Conservation (phyloP, 2,113 vertebrate species). For the Misgurnus anguillicaudatus region DNA sequence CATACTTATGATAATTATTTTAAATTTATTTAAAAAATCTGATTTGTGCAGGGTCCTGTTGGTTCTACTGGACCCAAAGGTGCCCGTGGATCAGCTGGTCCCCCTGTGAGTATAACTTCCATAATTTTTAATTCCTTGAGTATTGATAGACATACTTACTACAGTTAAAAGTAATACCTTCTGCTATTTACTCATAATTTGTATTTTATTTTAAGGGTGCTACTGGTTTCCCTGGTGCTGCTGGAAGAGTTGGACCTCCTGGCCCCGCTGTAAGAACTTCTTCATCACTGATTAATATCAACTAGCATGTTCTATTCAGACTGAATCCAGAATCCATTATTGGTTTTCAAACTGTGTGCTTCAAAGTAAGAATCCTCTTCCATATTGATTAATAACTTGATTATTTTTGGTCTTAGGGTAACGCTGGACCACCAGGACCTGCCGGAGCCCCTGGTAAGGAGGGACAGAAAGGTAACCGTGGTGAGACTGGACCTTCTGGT, state of each 20-base stretch:
- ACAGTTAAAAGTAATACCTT: background rate
- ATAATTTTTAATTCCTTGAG: too few species aligned
- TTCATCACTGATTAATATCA: conserved; percentile 4
- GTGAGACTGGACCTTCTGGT: conserved; percentile 91
- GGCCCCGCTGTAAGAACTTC: conserved; percentile 88
- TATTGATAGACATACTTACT: background rate
- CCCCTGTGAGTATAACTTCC: conserved; percentile 88
- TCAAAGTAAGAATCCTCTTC: background rate
- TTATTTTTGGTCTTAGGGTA: conserved; percentile 76
- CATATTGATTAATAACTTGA: background rate
- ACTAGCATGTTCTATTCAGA: background rate
- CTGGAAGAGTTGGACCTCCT: conserved; percentile 89
- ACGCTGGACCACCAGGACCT: conserved; percentile 86
- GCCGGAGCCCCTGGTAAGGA: conserved; percentile 89
- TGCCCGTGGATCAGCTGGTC: conserved; percentile 87
- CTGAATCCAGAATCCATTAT: background rate
- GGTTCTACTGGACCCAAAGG: conserved; percentile 94
- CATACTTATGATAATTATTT: too few species aligned
- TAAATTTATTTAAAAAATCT: background rate
- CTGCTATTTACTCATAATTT: conserved; percentile 11
- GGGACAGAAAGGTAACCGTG: conserved; percentile 90
- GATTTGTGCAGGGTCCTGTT: conserved; percentile 82
- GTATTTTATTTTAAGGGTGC: conserved; percentile 81
- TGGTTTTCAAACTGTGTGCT: too few species aligned
- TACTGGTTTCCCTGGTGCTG: conserved; percentile 87